Evolutionary conservation across 2,113 vertebrate genomes (phyloP).

Genomic region (Pachypanchax playfairii): DNA sequence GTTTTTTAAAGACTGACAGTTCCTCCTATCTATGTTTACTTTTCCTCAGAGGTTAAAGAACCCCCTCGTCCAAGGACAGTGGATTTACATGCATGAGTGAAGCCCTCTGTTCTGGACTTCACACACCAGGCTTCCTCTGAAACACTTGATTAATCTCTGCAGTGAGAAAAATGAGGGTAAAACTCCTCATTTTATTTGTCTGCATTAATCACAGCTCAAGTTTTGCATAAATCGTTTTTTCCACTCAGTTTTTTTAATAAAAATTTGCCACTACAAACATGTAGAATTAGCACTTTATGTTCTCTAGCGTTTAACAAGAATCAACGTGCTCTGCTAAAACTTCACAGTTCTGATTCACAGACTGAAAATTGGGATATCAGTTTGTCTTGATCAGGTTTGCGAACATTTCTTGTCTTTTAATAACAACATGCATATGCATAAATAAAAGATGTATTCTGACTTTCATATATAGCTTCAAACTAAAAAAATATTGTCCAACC

Average conservation of each 20-base stretch:
- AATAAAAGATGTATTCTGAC: too few relatives aligned
- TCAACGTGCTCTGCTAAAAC: too few relatives aligned
- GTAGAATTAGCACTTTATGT: conserved; percentile 41
- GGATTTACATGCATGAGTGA: conserved; percentile 29
- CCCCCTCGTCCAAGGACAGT: conserved; percentile 18
- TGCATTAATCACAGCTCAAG: neutral
- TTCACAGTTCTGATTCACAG: neutral
- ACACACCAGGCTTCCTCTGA: conserved; percentile 5
- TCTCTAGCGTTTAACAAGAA: conserved; percentile 23
- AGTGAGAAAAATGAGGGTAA: conserved; percentile 8
- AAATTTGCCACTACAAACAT: conserved; percentile 29
- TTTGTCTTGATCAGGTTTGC: too few relatives aligned
- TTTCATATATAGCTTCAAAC: neutral
- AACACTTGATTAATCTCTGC: conserved; percentile 13
- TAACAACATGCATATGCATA: too few relatives aligned
- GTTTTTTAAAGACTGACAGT: conserved; percentile 26
- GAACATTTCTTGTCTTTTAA: too few relatives aligned
- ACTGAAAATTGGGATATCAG: neutral
- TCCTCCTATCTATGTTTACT: conserved; percentile 7
- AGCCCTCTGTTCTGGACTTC: conserved; percentile 33
- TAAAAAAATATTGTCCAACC: neutral
- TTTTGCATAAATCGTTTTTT: conserved; percentile 9
- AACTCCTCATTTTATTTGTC: conserved; percentile 11
- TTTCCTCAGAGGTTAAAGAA: conserved; percentile 9
- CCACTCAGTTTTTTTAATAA: neutral